phyloP scores from a whole-genome alignment of 2,888 invertebrate genomes.

The Drosophila robusta region DNA sequence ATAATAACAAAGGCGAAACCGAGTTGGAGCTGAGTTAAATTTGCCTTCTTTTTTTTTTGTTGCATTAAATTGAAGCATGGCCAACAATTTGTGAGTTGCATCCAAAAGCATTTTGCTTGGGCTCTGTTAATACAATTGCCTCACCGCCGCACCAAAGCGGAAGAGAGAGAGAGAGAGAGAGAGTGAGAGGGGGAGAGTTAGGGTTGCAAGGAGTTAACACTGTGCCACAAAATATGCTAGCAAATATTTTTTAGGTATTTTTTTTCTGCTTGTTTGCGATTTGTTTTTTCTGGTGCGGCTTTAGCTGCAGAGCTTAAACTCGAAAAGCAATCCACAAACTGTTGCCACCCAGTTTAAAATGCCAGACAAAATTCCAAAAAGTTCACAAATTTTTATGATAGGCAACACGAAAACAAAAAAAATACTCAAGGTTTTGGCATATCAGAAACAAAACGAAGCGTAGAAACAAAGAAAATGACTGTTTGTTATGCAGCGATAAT shows the following conservation, averaged over 20 bases:
- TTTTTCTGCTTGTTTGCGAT: neutral
- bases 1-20: slow-evolving; percentile 46
- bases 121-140: slow-evolving; percentile 43
- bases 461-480: neutral
- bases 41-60: slow-evolving; percentile 7
- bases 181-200: neutral
- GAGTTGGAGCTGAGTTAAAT: slow-evolving; percentile 21
- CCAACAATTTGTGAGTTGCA: slow-evolving; percentile 46
- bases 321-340: slow-evolving; percentile 8
- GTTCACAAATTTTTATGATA: slow-evolving; percentile 22
- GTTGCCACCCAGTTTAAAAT: slow-evolving; percentile 4
- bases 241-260: slow-evolving; percentile 28
- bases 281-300: slow-evolving; percentile 5
- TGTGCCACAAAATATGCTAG: slow-evolving; percentile 28
- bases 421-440: neutral
- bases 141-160: slow-evolving; percentile 13
- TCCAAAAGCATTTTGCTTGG: slow-evolving; percentile 33
- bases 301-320: slow-evolving; percentile 11
- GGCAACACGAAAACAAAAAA: neutral
- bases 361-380: slow-evolving; percentile 26
- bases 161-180: neutral
- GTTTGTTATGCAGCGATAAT: slow-evolving; percentile 4
- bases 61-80: slow-evolving; percentile 27
- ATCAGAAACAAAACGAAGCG: neutral
- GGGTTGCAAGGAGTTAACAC: neutral